Percentiles rank a stretch among this genome's conserved stretches.
Evolutionary conservation across 2,888 invertebrate genomes (phyloP).

Genomic region (Taenaris catops): DNA sequence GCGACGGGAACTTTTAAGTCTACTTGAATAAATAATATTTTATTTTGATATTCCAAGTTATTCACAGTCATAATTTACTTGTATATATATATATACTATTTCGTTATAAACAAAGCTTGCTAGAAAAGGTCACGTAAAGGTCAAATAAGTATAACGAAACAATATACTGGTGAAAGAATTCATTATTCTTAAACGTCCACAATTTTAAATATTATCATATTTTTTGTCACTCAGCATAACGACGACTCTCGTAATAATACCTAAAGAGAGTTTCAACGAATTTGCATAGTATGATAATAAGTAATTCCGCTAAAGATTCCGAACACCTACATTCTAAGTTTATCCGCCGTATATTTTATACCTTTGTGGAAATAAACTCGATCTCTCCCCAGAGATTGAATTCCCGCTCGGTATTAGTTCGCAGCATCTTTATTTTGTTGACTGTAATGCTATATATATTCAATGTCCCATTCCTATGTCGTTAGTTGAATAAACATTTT

Average conservation of each 20-base stretch:
- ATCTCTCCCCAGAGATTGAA: conserved; percentile 36
- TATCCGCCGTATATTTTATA: conserved; percentile 18
- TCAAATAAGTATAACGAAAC: too few relatives aligned
- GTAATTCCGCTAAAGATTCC: conserved; percentile 9
- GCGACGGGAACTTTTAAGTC: too few relatives aligned
- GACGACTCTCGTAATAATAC: conserved; percentile 7
- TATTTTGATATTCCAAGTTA: too few relatives aligned
- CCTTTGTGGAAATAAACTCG: conserved; percentile 26
- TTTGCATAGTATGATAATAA: conserved; percentile 16
- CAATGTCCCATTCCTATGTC: conserved; percentile 13
- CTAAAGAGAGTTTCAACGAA: conserved; percentile 2
- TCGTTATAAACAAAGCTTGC: too few relatives aligned
- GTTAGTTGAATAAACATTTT: too few relatives aligned
- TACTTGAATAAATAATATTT: too few relatives aligned
- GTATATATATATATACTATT: too few relatives aligned
- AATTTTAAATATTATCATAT: conserved; percentile 7
- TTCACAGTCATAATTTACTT: too few relatives aligned
- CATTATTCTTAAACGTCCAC: too few relatives aligned
- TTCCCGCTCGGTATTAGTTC: conserved; percentile 29
- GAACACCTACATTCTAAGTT: conserved; percentile 22
- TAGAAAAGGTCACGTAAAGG: too few relatives aligned
- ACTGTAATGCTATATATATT: conserved; percentile 24
- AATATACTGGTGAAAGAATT: too few relatives aligned
- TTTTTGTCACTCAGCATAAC: conserved; percentile 9
- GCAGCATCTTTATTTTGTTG: conserved; percentile 27